These are phyloP conservation scores for Ormyrus labotus DNA, from an alignment of 2,888 invertebrate species.

Conservation along the genomic window DNA sequence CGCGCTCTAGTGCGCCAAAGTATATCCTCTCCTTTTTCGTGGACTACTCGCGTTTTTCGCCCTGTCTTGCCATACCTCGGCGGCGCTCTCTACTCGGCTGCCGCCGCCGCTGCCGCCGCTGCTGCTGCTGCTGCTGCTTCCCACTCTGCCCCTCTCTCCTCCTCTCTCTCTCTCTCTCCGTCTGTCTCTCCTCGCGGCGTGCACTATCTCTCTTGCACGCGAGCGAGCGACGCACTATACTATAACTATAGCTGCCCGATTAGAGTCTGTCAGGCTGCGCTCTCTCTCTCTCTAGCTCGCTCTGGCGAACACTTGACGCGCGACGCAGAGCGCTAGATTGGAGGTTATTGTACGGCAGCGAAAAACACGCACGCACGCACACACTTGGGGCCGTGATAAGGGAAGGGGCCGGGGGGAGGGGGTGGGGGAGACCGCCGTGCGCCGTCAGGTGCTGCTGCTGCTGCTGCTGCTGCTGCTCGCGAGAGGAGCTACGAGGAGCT, in stretches of 20 bases:
- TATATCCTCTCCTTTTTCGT: constrained; percentile 29
- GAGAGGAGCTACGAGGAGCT: constrained; percentile 21
- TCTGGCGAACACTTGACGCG: constrained; percentile 1
- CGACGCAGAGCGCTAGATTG: not conserved
- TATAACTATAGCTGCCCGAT: not conserved
- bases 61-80: not conserved
- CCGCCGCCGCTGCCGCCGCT: no score
- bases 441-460: constrained; percentile 12
- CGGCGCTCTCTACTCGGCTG: not conserved
- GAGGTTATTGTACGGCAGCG: not conserved
- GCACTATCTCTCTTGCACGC: not conserved
- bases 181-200: not conserved
- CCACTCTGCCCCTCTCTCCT: constrained; percentile 7
- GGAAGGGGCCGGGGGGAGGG: not conserved
- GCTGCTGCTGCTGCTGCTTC: no score
- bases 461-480: constrained; percentile 8
- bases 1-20: no score
- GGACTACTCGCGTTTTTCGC: constrained; percentile 22
- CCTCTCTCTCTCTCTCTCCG: not conserved
- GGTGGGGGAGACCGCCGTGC: not conserved
- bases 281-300: not conserved
- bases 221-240: not conserved
- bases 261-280: not conserved
- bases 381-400: not conserved
- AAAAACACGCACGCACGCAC: not conserved